phyloP scores from a whole-genome alignment of 2,113 vertebrate species.

The Planiliza haematocheilus region DNA sequence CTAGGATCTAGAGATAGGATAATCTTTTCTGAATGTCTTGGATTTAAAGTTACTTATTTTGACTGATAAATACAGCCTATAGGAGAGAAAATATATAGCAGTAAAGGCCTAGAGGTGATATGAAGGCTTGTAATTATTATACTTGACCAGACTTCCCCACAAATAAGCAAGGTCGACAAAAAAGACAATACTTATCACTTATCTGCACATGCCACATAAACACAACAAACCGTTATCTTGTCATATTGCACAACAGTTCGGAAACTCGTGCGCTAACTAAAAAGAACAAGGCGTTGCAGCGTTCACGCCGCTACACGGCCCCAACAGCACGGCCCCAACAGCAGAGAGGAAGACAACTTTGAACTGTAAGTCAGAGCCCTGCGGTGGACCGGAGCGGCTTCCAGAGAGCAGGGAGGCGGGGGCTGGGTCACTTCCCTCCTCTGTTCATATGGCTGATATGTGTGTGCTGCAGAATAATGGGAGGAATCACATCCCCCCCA shows the following conservation, averaged over 20 bases:
- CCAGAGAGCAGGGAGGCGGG: conserved; percentile 44
- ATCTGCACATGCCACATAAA: conserved; percentile 9
- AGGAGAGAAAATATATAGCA: no score
- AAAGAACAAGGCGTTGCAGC: not conserved
- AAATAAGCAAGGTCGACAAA: conserved; percentile 51
- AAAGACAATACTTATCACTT: conserved; percentile 11
- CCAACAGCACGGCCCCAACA: conserved; percentile 41
- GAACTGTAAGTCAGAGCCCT: conserved; percentile 57
- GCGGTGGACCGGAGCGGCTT: conserved; percentile 46
- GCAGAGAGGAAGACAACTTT: conserved; percentile 58
- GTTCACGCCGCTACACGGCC: conserved; percentile 23
- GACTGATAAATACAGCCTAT: no score
- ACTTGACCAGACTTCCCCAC: conserved; percentile 48
- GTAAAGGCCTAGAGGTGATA: conserved; percentile 56
- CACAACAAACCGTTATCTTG: not conserved
- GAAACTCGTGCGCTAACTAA: not conserved
- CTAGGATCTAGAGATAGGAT: conserved; percentile 42
- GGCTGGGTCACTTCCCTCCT: conserved; percentile 72
- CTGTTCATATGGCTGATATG: conserved; percentile 50
- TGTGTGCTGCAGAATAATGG: conserved; percentile 66
- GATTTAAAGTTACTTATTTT: conserved; percentile 27
- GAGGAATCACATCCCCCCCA: conserved; percentile 65
- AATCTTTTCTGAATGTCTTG: conserved; percentile 37
- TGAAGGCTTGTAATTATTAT: conserved; percentile 53
- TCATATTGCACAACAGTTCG: not conserved